Evolutionary conservation across 2,113 vertebrate species (phyloP), one percentile per base, ranked within the genome.

Genomic region (Bucco capensis): DNA sequence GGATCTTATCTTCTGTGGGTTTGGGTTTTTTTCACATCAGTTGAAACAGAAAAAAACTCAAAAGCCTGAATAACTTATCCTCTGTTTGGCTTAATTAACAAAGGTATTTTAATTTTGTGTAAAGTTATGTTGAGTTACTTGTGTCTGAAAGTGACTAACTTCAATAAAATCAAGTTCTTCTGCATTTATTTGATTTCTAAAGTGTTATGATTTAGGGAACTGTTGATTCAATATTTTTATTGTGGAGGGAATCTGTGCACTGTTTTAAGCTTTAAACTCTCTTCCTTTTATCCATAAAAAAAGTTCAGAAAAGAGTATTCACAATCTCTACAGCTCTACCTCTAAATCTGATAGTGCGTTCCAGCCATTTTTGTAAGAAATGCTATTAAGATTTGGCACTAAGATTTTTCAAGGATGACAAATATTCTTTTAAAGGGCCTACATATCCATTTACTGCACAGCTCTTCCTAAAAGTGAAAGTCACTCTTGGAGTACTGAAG

Each of bases 401-500:
- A 90, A 95, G 95, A 97, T 97, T 96, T 94, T 96, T 97, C 96
- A 92, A 94, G 86, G 91, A 86, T 97, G 96, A 98, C 94, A 97
- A 97, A 97, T 95, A 94, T n/a, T 90, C 91, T 86, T 96, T 96
- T 95, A 97, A 95, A 96, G 56, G 83, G 67, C 47, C 86, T 92
- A 83, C 65, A 61, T 85, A 94, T 89, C 88, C 92, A 95, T 89
- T 95, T 94, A 92, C 49, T 31, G 31, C 94, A 72, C 78, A 94
- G 72, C 54, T 95, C 88, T 44, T 96, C 92, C 96, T 97, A 56
- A 94, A 96, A 96, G 89, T 83, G 92, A 97, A 97, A 97, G 96
- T 96, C 95, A 96, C 79, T 94, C 90, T 90, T 27, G 58, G 91
- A 93, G 80, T 88, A 74, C 33, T 47, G 73, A 94, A 94, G 85